A percentile compares a stretch with the other conserved stretches of the same genome.
phyloP scores from a whole-genome alignment of 2,797 vertebrate genomes.

The Vespertilio murinus region DNA sequence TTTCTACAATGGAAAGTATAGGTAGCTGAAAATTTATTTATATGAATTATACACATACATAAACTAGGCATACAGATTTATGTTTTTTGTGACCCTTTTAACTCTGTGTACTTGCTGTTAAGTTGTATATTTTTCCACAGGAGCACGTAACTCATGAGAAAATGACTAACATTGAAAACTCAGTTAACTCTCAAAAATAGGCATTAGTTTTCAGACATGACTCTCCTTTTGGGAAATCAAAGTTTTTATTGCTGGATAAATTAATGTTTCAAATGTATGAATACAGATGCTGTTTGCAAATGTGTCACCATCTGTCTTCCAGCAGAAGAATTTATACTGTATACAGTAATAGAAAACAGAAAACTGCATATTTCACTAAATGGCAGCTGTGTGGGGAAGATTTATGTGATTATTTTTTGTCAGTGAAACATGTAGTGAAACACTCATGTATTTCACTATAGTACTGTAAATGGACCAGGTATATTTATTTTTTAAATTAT shows the following conservation, averaged over 20 bases:
- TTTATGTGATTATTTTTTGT: conserved; percentile 85
- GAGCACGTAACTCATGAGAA: conserved; percentile 84
- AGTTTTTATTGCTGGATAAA: conserved; percentile 87
- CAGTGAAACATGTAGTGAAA: conserved; percentile 82
- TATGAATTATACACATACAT: conserved; percentile 82
- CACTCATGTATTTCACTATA: conserved; percentile 79
- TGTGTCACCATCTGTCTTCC: conserved; percentile 87
- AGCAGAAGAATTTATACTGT: conserved; percentile 87
- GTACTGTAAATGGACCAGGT: conserved; percentile 67
- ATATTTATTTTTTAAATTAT: conserved; percentile 80
- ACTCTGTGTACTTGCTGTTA: conserved; percentile 85
- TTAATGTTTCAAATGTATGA: conserved; percentile 87
- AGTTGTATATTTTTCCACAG: conserved; percentile 85
- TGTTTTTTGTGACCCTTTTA: conserved; percentile 87
- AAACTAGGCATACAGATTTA: conserved; percentile 85
- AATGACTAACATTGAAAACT: conserved; percentile 84
- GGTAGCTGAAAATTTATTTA: conserved; percentile 81
- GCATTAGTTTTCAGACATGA: conserved; percentile 84
- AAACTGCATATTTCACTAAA: conserved; percentile 88
- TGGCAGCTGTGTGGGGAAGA: conserved; percentile 83
- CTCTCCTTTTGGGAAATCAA: conserved; percentile 88
- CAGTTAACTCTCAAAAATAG: conserved; percentile 84
- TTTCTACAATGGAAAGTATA: conserved; percentile 73
- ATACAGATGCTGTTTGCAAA: conserved; percentile 86
- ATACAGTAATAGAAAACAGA: conserved; percentile 88